Evolutionary conservation across 2,113 vertebrate genomes (phyloP), one percentile per base, ranked within the genome.

Genomic region (Lamprologus ornatipinnis): DNA sequence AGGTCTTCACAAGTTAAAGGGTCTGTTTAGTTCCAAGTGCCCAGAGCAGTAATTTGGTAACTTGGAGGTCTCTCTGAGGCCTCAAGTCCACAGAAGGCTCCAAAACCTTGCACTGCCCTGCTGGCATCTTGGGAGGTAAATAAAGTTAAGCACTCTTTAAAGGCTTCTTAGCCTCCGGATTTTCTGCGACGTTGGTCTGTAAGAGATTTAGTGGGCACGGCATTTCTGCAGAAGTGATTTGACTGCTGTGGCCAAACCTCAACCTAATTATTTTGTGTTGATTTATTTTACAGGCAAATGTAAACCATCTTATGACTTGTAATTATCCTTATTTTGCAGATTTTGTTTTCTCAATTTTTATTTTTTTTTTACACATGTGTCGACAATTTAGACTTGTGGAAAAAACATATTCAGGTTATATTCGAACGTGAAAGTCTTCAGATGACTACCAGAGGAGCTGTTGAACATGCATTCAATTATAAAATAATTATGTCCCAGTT

Each of bases 251-350:
- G 84, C 86, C 80, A 88, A 91, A 92, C 88, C 91, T 83, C 87
- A 87, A 58, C 75, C 33, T 86, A 93, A 93, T 93, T 70, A 54
- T 86, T 94, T 93, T 83, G 73, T 55, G 81, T 89, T 92, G 90
- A 95, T 93, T 94, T 89, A 93, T 92, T 94, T 93, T 53, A 85
- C 87, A 88, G 86, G 87, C 82, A 89, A 93, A 96, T 89, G 87
- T 89, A 88, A 95, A 93, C 85, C 88, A 87, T 87, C 70, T 53
- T n/a, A 60, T 54, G 84, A 60, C 79, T 88, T 91, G 70, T 91
- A 89, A 91, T 92, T 92, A 92, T 75, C 78, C 35, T 42, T 91
- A 83, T 91, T 85, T 92, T 54, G 17, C 21, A 63, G 11, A 31
- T 40, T 80, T 79, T 82, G 60, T 87, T 68, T 6, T 23, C 42